Percentiles rank a stretch among this genome's conserved stretches.
phyloP scores from a whole-genome alignment of 2,888 invertebrate genomes.

The Metacarcinus magister region DNA sequence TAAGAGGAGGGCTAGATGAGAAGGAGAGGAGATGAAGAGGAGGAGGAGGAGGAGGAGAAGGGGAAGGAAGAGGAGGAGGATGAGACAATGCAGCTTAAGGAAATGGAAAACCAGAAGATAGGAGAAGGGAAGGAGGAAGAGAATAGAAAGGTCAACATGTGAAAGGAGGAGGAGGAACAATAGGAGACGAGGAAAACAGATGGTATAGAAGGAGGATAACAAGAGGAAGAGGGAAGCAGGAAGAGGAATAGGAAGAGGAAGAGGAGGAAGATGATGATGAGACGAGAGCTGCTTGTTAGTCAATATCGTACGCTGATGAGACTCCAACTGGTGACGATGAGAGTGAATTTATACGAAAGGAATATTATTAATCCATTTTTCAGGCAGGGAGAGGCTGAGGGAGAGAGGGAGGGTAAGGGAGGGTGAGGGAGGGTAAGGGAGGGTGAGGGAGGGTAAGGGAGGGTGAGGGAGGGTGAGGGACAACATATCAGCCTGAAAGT shows the following conservation, averaged over 20 bases:
- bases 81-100: background rate
- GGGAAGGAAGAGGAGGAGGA: slow-evolving; percentile 27
- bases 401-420: background rate
- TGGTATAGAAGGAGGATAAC: background rate
- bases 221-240: background rate
- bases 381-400: background rate
- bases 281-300: background rate
- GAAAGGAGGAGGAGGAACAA: background rate
- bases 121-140: too few species aligned
- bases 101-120: background rate
- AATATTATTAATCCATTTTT: background rate
- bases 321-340: background rate
- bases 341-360: background rate
- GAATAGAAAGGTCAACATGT: background rate
- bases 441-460: too few species aligned
- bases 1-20: background rate
- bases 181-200: background rate
- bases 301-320: background rate
- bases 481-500: background rate
- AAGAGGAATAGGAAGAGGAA: background rate
- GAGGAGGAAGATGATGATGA: background rate
- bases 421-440: too few species aligned
- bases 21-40: background rate
- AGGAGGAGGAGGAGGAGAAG: background rate
- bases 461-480: slow-evolving; percentile 5